phyloP scores from a whole-genome alignment of 1,140 invertebrate species.

The Chrysoperla carnea region DNA sequence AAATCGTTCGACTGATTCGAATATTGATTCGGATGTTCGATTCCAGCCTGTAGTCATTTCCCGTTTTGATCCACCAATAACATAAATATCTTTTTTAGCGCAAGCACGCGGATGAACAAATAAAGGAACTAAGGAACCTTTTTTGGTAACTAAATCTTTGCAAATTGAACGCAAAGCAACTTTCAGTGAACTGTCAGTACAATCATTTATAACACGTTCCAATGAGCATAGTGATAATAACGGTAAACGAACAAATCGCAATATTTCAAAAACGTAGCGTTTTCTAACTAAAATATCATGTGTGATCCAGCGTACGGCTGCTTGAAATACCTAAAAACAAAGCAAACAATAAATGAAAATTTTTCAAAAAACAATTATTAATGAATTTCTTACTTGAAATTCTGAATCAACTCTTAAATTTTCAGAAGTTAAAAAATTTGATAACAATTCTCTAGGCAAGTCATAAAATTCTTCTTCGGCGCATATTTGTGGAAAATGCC shows the following conservation, averaged over 20 bases:
- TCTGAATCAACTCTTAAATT: slow-evolving; percentile 80
- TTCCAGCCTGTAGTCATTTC: slow-evolving; percentile 48
- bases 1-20: slow-evolving; percentile 62
- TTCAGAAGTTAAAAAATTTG: slow-evolving; percentile 70
- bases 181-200: slow-evolving; percentile 62
- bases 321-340: slow-evolving; percentile 55
- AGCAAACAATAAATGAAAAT: slow-evolving; percentile 7
- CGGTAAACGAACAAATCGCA: slow-evolving; percentile 68
- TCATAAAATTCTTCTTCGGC: slow-evolving; percentile 83
- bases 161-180: slow-evolving; percentile 65
- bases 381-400: slow-evolving; percentile 52
- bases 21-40: slow-evolving; percentile 44
- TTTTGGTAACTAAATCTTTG: slow-evolving; percentile 59
- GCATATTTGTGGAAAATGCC: slow-evolving; percentile 66
- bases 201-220: slow-evolving; percentile 61
- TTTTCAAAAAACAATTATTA: neutral
- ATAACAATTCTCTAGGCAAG: slow-evolving; percentile 61
- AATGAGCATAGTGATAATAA: slow-evolving; percentile 60
- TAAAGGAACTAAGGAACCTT: slow-evolving; percentile 59
- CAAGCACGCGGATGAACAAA: slow-evolving; percentile 57
- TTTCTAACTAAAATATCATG: slow-evolving; percentile 63
- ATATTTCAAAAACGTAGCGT: slow-evolving; percentile 72
- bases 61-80: slow-evolving; percentile 78
- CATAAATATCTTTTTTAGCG: slow-evolving; percentile 75
- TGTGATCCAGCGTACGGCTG: slow-evolving; percentile 79